Evolutionary conservation across 1,140 invertebrate genomes (phyloP), one percentile per base, ranked within the genome.

Genomic region (Pseudoatta argentina): DNA sequence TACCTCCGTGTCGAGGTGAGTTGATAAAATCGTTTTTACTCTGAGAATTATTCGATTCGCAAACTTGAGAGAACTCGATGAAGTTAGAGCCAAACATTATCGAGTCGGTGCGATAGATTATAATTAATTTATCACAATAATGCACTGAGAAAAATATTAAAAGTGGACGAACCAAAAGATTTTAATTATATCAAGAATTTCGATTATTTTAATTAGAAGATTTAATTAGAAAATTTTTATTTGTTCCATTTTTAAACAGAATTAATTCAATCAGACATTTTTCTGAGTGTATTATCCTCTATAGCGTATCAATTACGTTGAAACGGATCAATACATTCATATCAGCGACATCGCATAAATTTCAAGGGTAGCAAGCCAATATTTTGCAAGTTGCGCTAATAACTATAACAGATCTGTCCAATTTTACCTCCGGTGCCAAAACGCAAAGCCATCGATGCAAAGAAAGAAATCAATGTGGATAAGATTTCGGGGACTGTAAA

Each of bases 1-100:
- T 78, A 67, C 73, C 48, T 53, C 63, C 39, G 61, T 77, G 72
- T 85, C 82, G 78, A 85, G 82, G 82, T 85, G 73, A 85, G 82
- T 78, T 53, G 59, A 55, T 66, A 66, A 85, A 53, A 78, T 55
- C 14, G 39, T 83, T 83, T 51, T 67, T 82, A 44, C 67, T 61
- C 24, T 30, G 55, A 34, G 14, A 73, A 73, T 30, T 34, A 30
- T 3, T 2, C 8, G 21, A 18, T 14, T 73, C 67, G 53, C 16
- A 16, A 61, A 30, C 39, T 73, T 30, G 55, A 14, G 21, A 18
- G 79, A 30, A 51, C 55, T 4, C 6, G 34, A 63, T 21, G 14
- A 44, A 24, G 21, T 69, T 39, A 27, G n/a, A 27, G 77, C 24
- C 63, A 34, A n/a, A 48, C 48, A 51, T 57, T 18, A 39, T 39